Base-by-base conservation (phyloP, 2,888 invertebrate genomes). In the Pyrochroa serraticornis region DNA sequence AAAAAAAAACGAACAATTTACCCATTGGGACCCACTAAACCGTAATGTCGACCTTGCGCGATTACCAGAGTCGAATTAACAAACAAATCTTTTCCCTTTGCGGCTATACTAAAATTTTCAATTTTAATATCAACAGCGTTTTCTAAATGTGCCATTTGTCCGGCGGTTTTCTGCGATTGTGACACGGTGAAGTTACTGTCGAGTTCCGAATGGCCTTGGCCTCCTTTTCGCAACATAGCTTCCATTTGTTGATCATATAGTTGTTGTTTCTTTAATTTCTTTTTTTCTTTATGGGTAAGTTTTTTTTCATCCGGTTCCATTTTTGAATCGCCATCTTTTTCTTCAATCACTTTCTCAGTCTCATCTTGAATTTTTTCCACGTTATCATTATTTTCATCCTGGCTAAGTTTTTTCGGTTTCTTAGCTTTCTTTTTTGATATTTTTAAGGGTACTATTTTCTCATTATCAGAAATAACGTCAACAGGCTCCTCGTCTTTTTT, bases 11-110 rank as follows among this genome's bases (percentile, higher is more conserved):
- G 7, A 44, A 1, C 5, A 36, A 71, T 80, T 77, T 79, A 90
- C 88, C 95, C 99, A 79, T 99, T 99, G 0, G 99, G 99, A 14
- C 99, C 99, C 1, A 99, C 98, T 3, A 99, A 83, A 71, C 99
- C 99, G 79, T 99, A 99, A 69, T 95, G 87, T 41, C 98, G 86
- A 0, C 97, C 95, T 72, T 91, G 87, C 0, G 97, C 96, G 68
- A 99, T 97, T 46, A 94, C 82, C 32, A 99, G 81, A 77, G 89
- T 93, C 0, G 99, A 97, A 79, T 99, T 98, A 32, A 95, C 91
- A 78, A 99, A 98, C 41, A 99, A 83, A 75, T 97, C 95, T 72
- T 99, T 95, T 52, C 99, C 99, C 78, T 95, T 93, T 0, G 99
- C 99, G 12, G 95, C 88, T 68, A 99, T 99, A 56, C 95, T 95